These are phyloP conservation scores for Myotis pilosus DNA, from an alignment of 2,797 vertebrate genomes.

Conservation along the genomic window DNA sequence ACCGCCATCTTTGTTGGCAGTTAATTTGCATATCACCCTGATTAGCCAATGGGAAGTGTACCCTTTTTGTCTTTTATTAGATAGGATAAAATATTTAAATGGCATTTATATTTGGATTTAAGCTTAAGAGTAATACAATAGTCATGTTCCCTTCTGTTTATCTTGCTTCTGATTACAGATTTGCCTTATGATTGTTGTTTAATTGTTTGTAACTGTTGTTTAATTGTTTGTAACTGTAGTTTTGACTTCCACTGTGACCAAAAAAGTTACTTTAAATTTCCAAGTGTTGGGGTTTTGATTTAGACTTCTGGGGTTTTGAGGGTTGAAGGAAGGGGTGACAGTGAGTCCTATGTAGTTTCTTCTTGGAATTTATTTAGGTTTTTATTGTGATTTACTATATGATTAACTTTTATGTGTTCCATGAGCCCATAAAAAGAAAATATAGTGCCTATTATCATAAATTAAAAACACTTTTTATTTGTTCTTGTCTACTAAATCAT, in stretches of 20 bases:
- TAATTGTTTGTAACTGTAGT: not conserved
- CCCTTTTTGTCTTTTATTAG: no score
- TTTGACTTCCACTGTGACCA: not conserved
- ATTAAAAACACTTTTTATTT: not conserved
- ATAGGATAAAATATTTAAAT: not conserved
- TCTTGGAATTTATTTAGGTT: slow-evolving; percentile 1
- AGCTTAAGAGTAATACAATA: not conserved
- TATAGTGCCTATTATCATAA: not conserved
- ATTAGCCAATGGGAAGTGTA: no score
- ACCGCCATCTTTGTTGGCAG: no score
- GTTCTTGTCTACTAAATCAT: not conserved
- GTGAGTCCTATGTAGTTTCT: not conserved
- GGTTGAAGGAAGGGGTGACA: not conserved
- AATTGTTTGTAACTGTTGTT: not conserved
- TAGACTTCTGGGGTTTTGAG: not conserved
- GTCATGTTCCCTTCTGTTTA: not conserved
- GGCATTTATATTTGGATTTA: not conserved
- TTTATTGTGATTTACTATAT: not conserved
- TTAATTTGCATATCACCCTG: no score
- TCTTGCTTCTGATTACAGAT: slow-evolving; percentile 5
- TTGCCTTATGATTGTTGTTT: not conserved
- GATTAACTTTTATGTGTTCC: not conserved
- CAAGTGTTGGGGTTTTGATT: not conserved
- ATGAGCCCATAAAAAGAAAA: slow-evolving; percentile 16
- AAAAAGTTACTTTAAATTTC: slow-evolving; percentile 10